Evolutionary conservation across 2,888 invertebrate genomes (phyloP).

Genomic region (Hypolimnas misippus): DNA sequence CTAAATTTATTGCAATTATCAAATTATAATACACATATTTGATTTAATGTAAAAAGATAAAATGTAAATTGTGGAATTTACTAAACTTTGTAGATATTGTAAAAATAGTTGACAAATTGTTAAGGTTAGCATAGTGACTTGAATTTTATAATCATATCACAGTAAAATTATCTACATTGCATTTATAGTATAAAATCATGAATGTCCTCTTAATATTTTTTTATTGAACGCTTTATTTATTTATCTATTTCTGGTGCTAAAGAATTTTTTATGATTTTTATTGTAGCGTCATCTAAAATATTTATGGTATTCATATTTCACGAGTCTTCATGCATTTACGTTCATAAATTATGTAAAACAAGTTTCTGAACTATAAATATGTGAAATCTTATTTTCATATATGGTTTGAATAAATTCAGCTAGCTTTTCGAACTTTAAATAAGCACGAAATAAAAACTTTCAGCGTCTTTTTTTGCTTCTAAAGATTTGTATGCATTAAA

Average conservation of each 20-base stretch:
- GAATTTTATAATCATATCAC: slow-evolving; percentile 83
- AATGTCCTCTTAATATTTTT: slow-evolving; percentile 50
- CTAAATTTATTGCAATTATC: slow-evolving; percentile 67
- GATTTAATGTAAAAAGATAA: slow-evolving; percentile 55
- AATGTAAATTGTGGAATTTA: slow-evolving; percentile 47
- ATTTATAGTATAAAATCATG: slow-evolving; percentile 51
- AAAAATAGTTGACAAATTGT: slow-evolving; percentile 58
- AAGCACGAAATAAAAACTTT: background rate
- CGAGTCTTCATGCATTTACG: background rate
- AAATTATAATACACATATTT: slow-evolving; percentile 46
- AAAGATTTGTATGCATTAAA: background rate
- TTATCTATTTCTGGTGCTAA: slow-evolving; percentile 63
- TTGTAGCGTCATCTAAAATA: background rate
- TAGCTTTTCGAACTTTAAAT: no score
- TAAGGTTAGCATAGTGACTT: slow-evolving; percentile 68
- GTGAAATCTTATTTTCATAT: background rate
- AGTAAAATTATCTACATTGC: slow-evolving; percentile 60
- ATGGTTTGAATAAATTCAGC: background rate
- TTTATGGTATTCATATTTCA: background rate
- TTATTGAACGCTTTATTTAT: slow-evolving; percentile 43
- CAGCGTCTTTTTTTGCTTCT: background rate
- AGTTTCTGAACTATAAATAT: background rate
- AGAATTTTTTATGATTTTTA: slow-evolving; percentile 4
- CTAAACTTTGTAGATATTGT: slow-evolving; percentile 75
- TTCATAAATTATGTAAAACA: background rate